Evolutionary conservation across 2,888 invertebrate species (phyloP).

Genomic region (Drosophila mayaguana): DNA sequence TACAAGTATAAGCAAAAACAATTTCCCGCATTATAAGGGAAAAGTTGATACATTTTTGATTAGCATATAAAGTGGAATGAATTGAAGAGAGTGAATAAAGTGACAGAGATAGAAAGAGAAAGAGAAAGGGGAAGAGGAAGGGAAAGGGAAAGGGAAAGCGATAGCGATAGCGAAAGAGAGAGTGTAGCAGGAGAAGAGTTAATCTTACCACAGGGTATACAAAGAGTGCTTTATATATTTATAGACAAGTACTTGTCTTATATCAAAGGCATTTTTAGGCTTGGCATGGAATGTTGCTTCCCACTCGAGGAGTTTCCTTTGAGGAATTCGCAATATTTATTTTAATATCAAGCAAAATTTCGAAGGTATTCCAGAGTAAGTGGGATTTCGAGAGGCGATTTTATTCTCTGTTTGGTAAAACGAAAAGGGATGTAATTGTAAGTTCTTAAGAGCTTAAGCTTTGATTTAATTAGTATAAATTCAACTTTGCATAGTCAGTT

Average conservation of each 20-base stretch:
- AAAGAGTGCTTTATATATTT: not conserved
- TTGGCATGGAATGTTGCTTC: not conserved
- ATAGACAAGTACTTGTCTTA: slow-evolving; percentile 10
- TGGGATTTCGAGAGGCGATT: not conserved
- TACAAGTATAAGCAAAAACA: slow-evolving; percentile 19
- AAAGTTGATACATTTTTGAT: slow-evolving; percentile 17
- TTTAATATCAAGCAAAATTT: slow-evolving; percentile 7
- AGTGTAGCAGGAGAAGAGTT: not conserved
- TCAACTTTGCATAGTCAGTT: too few relatives aligned
- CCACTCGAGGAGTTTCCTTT: not conserved
- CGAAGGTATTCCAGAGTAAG: not conserved
- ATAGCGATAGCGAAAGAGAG: too few relatives aligned
- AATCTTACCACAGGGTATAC: slow-evolving; percentile 6
- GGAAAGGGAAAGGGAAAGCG: too few relatives aligned
- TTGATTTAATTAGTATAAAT: too few relatives aligned
- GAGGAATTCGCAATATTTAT: not conserved
- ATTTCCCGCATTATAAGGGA: slow-evolving; percentile 7
- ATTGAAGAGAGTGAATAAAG: not conserved
- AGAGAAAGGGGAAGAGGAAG: too few relatives aligned
- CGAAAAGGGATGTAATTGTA: not conserved
- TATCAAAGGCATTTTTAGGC: slow-evolving; percentile 9
- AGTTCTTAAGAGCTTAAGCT: too few relatives aligned
- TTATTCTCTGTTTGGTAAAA: not conserved
- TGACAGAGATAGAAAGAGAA: not conserved
- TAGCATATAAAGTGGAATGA: slow-evolving; percentile 14